Conservation (phyloP, 2,113 vertebrate species). For the Manacus vitellinus region DNA sequence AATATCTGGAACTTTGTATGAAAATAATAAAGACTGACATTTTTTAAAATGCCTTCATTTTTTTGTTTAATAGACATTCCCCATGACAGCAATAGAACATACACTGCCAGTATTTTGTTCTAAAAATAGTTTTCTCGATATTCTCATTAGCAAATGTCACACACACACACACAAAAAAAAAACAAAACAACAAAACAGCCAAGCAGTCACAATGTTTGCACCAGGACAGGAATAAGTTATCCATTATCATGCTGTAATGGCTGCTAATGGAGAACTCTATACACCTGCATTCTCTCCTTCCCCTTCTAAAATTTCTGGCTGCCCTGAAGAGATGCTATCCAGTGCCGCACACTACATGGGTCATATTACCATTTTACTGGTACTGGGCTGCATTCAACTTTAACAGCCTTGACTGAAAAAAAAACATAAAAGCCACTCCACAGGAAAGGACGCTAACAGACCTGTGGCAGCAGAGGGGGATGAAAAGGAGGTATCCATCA, state of each 20-base stretch:
- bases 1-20: neutral
- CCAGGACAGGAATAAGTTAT: neutral
- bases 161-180: neutral
- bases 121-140: neutral
- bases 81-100: neutral
- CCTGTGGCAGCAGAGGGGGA: rapidly evolving
- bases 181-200: neutral
- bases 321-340: neutral
- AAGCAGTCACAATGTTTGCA: neutral
- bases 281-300: neutral
- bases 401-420: neutral
- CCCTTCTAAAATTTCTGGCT: constrained; percentile 13
- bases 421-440: neutral
- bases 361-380: neutral
- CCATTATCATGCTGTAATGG: neutral
- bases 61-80: neutral
- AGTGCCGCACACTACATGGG: neutral
- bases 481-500: neutral
- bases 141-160: neutral
- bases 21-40: neutral
- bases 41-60: neutral
- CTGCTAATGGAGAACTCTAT: constrained; percentile 9
- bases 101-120: neutral
- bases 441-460: neutral
- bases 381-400: neutral